Conservation (phyloP, 2,888 invertebrate species). For the Sisyra nigra region DNA sequence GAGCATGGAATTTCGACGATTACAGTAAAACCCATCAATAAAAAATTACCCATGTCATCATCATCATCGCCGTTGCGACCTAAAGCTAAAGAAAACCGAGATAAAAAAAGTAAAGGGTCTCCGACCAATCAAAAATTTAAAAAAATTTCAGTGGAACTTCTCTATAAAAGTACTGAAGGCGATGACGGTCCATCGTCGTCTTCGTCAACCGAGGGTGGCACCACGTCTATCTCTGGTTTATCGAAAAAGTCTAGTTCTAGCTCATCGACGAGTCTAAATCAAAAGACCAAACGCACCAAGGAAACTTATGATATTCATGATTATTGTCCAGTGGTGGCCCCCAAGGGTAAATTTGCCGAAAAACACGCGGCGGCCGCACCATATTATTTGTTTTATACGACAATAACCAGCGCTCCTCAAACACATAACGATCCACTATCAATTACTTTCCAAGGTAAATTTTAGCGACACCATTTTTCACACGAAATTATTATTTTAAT, state of each 20-base stretch:
- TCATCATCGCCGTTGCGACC: background rate
- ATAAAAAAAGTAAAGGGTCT: background rate
- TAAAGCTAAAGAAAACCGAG: background rate
- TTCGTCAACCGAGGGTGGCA: background rate
- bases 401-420: conserved; percentile 42
- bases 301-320: conserved; percentile 22
- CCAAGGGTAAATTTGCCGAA: conserved; percentile 42
- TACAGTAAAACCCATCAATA: too few relatives aligned
- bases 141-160: too few relatives aligned
- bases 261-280: conserved; percentile 6
- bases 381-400: conserved; percentile 59
- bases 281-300: conserved; percentile 15
- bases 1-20: conserved; percentile 19
- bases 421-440: conserved; percentile 49
- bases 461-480: too few relatives aligned
- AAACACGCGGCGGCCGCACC: conserved; percentile 52
- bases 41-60: too few relatives aligned
- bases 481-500: background rate
- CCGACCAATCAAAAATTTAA: background rate
- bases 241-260: conserved; percentile 8
- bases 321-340: conserved; percentile 35
- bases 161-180: background rate
- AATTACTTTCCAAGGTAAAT: conserved; percentile 48
- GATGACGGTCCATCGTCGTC: background rate
- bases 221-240: conserved; percentile 7